A percentile compares a stretch with the other conserved stretches of the same genome.
Conservation (phyloP, 1,140 invertebrate species). For the Bicyclus anynana region DNA sequence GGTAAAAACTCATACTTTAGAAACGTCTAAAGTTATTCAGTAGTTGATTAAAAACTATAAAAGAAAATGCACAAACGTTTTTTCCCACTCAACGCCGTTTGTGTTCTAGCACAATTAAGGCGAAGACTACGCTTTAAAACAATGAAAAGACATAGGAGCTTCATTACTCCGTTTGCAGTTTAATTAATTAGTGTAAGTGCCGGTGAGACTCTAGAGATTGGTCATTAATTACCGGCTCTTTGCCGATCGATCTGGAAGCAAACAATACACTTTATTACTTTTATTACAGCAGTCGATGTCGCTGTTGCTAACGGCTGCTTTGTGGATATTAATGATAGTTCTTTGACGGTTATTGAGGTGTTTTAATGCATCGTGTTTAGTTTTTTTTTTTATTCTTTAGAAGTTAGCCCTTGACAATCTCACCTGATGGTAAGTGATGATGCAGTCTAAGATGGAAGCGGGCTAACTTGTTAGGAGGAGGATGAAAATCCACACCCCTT, state of each 20-base stretch:
- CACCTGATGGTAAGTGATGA: too few species aligned
- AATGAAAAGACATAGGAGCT: constrained; percentile 49
- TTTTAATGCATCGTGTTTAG: too few species aligned
- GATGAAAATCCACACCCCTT: too few species aligned
- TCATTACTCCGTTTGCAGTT: constrained; percentile 50
- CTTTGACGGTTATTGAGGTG: neutral
- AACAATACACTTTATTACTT: constrained; percentile 68
- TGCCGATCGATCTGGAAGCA: constrained; percentile 59
- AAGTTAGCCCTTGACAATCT: too few species aligned
- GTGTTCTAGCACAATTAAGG: neutral
- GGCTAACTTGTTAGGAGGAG: too few species aligned
- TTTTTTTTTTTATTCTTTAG: too few species aligned
- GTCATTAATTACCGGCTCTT: constrained; percentile 68
- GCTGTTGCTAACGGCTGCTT: constrained; percentile 41
- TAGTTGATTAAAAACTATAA: too few species aligned
- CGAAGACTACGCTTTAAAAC: constrained; percentile 27
- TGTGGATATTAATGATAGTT: constrained; percentile 43
- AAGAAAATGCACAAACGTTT: too few species aligned
- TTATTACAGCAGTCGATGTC: constrained; percentile 46
- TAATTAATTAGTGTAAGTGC: constrained; percentile 72
- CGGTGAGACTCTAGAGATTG: constrained; percentile 66
- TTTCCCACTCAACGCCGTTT: neutral
- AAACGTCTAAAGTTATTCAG: neutral
- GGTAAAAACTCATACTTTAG: too few species aligned
- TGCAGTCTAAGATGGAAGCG: too few species aligned